Base-by-base conservation (phyloP, 2,888 invertebrate species). In the Ischnus inquisitorius region DNA sequence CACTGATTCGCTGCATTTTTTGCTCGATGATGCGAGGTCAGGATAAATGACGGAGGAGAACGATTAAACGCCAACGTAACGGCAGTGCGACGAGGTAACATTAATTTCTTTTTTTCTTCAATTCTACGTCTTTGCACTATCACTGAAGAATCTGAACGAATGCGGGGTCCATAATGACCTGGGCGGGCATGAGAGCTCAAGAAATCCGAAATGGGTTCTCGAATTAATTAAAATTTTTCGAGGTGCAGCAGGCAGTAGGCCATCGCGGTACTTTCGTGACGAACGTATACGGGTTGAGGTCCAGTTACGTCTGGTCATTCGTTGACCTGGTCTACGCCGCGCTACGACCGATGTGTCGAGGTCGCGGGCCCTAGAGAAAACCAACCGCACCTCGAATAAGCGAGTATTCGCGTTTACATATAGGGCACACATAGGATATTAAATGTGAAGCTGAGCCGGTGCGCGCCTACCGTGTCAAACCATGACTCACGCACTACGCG, bases 321-420 rank as follows among this genome's bases (percentile, higher is more conserved):
- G 77, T 67, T 77, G 82, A 77, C 77, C 71, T 46, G 72, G 71
- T 54, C 41, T 16, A 57, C 54, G 48, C n/a, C 19, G 12, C 51
- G 19, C 62, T 19, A 57, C 60, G 39, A 14, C 28, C 62, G 72
- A 68, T 75, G 34, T 71, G 65, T 72, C 80, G 84, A 84, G 84
- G 84, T 86, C 80, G 57, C 78, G 80, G 80, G 76, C 78, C 77
- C 67, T 48, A 51, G 57, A 65, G 34, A 65, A 46, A 84, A 84
- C 84, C 86, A 84, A 84, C 84, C 86, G 82, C 84, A 80, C 82
- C 82, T 82, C 68, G 39, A 67, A 62, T 71, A 62, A 69, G 75
- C 78, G 43, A 65, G 46, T 57, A 65, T 51, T 84, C 72, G 41
- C 46, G 71, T 71, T 46, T 60, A 22, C 25, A 8, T 62, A 41